Evolutionary conservation across 2,797 vertebrate genomes (phyloP), one percentile per base, ranked within the genome.

Genomic region (Rhinogobio ventralis): DNA sequence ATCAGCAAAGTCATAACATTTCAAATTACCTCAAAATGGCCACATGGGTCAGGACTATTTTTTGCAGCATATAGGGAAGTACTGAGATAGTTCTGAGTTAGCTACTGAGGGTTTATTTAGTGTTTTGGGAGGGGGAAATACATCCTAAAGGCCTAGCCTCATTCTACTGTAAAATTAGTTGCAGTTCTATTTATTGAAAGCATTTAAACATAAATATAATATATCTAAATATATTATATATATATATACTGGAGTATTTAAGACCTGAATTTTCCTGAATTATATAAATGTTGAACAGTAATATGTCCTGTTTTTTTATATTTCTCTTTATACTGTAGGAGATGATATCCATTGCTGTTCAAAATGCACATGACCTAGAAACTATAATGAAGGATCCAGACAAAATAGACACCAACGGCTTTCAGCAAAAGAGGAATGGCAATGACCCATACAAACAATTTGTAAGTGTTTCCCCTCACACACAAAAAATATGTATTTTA

Each of bases 371-470:
- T 60, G 93, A 95, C 68, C 91, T 99, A 89, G 95, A 95, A 86
- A 92, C 91, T 85, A 95, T 98, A 30, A 89, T 97, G 51, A 93
- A 93, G 88, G 93, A 96, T 81, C 89, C 92, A 79, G 94, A 94
- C 0, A 92, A 93, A 75, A 91, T 93, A 64, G 93, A 91, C 78
- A 93, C 71, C 2, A 90, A 91, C 5, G 89, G 85, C 67, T 91
- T 80, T 8, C 90, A 92, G 10, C 88, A 91, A 67, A n/a, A 6
- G 33, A 93, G 36, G 33, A 95, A 94, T 4, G 86, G 88, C 68
- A 92, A 91, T 28, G 93, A 95, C 81, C 95, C 94, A 0, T 96
- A 94, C 68, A 94, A 95, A 91, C 92, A 95, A 89, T 96, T 96
- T 95, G 98, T 99, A 92, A 97, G 97, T 96, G 17, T 74, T 60